Base-by-base conservation (phyloP, 2,888 invertebrate genomes). In the Cancer borealis region DNA sequence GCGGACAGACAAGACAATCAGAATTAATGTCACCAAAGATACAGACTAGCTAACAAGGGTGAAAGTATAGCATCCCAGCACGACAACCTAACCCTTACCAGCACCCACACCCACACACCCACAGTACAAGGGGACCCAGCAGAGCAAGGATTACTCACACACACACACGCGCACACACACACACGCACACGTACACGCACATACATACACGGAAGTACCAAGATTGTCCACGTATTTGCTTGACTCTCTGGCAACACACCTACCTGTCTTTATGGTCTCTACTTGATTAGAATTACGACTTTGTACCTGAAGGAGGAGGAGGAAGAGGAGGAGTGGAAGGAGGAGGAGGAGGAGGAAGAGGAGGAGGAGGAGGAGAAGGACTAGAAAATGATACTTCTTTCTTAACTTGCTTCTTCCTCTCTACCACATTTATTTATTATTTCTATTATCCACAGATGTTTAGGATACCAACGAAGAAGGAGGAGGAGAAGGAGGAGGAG, bases 1-100 rank as follows among this genome's bases (percentile, higher is more conserved):
- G 79, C 79, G 30, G 30, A 79, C 79, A 79, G 79, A 79, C 79
- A 79, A 79, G 79, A 79, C 79, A 79, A 79, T 79, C 79, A 30
- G 79, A 79, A 79, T 79, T 79, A 79, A 79, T 79, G 79, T 79
- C 79, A 30, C 30, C 79, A 3, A 30, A 30, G 79, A 79, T 79
- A 79, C 6, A 26, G 79, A 6, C 79, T 12, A 1, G 30, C 79
- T 12, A 30, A 30, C 30, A 79, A 30, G 79, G 79, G 79, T 30
- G 79, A 79, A 10, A 79, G 79, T 79, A 12, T 1, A 30, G 79
- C 79, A 30, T 8, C 79, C 30, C 21, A 79, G 2, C 79, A 30
- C 30, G 26, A 79, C 30, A 79, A 30, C 26, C 79, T 2, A 30
- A 12, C 30, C 79, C 79, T 79, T 79, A 79, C 10, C 79, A 30